Evolutionary conservation across 2,888 invertebrate species (phyloP), one percentile per base, ranked within the genome.

Genomic region (Congeria kusceri): DNA sequence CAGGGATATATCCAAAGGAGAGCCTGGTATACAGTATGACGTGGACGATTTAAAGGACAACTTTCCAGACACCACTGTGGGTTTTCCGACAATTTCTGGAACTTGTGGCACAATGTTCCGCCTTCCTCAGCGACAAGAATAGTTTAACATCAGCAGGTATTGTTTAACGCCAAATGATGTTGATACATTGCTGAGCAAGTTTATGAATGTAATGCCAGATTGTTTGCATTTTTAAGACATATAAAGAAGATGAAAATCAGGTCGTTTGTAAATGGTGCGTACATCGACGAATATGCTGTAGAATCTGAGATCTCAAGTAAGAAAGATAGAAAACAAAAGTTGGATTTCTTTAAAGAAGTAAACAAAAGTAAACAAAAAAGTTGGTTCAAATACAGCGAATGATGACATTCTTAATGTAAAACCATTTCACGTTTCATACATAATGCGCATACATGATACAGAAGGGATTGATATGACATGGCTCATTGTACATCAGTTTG

Each of bases 401-500:
- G 39, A 39, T 13, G 39, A 39, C 39, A 39, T 13, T 39, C 9
- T 39, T 39, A 13, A 13, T 11, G 39, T 39, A 39, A 39, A 39
- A 39, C 39, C 39, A 13, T 39, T 39, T 13, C 9, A 39, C 20
- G 57, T 74, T 0, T 63, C 58, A 1, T 71, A 71, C 28, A 44
- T n/a, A 13, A 23, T 82, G 23, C 23, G 46, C 1, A 46, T 78
- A 0, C 18, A 20, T 32, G 70, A 67, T 25, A 57, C 7, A 18
- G 39, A 27, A 64, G 46, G 57, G n/a, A 20, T 20, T 46, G 28
- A 53, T 49, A 29, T 63, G 23, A 28, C 49, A 18, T 91, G 89
- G 89, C 59, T 90, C n/a, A 72, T 90, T 29, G 80, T 86, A 4
- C 87, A 87, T n/a, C 67, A 84, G 46, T 72, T 89, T 49, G 91